phyloP scores from a whole-genome alignment of 2,797 vertebrate species.

The Macropodus opercularis region DNA sequence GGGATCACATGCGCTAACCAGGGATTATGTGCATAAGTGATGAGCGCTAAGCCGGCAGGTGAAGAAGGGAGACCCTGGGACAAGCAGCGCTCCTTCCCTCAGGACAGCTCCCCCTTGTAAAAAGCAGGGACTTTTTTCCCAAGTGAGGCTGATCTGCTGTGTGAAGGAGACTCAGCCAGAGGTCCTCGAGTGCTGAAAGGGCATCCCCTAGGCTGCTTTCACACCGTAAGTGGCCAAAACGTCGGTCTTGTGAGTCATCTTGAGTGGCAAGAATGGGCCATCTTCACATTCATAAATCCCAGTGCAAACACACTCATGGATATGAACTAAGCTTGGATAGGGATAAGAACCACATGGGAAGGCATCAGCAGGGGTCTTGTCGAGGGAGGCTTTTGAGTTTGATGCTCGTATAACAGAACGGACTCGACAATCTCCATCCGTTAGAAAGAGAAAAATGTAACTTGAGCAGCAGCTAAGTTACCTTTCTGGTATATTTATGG shows the following conservation, averaged over 20 bases:
- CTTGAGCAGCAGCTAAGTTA: background rate
- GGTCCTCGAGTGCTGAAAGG: slow-evolving; percentile 84
- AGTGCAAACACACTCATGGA: slow-evolving; percentile 76
- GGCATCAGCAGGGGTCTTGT: slow-evolving; percentile 38
- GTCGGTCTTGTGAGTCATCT: slow-evolving; percentile 91
- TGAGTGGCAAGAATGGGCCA: slow-evolving; percentile 86
- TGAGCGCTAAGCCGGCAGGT: slow-evolving; percentile 92
- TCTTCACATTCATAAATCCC: slow-evolving; percentile 85
- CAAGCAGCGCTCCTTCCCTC: slow-evolving; percentile 67
- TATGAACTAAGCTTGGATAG: slow-evolving; percentile 62
- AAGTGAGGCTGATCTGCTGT: slow-evolving; percentile 79
- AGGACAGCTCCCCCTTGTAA: slow-evolving; percentile 69
- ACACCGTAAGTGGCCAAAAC: slow-evolving; percentile 85
- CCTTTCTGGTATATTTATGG: slow-evolving; percentile 11
- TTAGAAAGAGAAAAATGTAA: background rate
- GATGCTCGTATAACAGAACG: slow-evolving; percentile 8
- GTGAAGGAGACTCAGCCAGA: slow-evolving; percentile 82
- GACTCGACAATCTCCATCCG: background rate
- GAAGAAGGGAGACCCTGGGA: slow-evolving; percentile 81
- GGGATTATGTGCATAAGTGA: slow-evolving; percentile 96
- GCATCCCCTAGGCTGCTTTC: slow-evolving; percentile 84
- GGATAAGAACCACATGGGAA: slow-evolving; percentile 47
- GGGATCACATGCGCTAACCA: slow-evolving; percentile 82
- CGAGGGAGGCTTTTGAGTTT: slow-evolving; percentile 5
- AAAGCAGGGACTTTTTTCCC: slow-evolving; percentile 70